These are phyloP conservation scores for Micromesistius poutassou DNA, from an alignment of 2,797 vertebrate species.

Conservation along the genomic window DNA sequence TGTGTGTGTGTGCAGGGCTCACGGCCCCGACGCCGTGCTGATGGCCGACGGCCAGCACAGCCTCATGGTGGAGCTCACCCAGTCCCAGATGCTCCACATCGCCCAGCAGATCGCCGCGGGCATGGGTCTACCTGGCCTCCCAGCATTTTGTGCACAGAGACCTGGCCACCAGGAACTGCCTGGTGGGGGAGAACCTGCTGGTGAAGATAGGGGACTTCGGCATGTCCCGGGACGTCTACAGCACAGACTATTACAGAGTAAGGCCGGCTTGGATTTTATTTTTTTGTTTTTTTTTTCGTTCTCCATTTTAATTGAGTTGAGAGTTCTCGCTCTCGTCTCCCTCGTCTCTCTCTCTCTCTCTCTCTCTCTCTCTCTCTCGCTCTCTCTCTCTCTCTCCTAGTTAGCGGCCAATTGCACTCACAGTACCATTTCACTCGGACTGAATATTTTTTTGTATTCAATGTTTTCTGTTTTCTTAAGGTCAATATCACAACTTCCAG, in stretches of 20 bases:
- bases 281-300: neutral
- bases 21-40: conserved; percentile 92
- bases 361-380: conserved; percentile 6
- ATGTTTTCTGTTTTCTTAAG: neutral
- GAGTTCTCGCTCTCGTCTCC: neutral
- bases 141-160: conserved; percentile 99
- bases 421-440: no score
- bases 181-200: conserved; percentile 94
- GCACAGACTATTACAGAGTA: conserved; percentile 98
- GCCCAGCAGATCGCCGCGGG: conserved; percentile 97
- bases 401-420: no score
- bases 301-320: no score
- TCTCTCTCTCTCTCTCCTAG: conserved; percentile 4
- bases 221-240: conserved; percentile 99
- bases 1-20: conserved; percentile 76
- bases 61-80: conserved; percentile 87
- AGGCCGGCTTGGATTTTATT: conserved; percentile 44
- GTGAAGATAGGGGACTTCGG: conserved; percentile 99
- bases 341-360: conserved; percentile 5
- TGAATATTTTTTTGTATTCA: no score
- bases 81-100: conserved; percentile 98
- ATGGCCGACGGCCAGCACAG: conserved; percentile 91
- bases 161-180: conserved; percentile 95
- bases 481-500: neutral
- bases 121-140: conserved; percentile 98